Evolutionary conservation across 2,888 invertebrate species (phyloP).

Genomic region (Dryobota labecula): DNA sequence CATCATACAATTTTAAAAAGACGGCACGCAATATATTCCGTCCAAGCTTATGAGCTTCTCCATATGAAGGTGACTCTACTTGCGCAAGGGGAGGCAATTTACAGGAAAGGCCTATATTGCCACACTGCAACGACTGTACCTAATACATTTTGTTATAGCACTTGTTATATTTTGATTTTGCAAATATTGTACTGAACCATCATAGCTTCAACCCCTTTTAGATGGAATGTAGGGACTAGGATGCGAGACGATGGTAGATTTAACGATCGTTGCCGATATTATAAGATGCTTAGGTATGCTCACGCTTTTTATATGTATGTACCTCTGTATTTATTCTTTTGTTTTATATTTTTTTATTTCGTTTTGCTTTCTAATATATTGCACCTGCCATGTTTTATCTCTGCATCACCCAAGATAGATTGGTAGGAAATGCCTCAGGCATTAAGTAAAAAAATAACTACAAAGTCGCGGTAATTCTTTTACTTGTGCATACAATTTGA

Average conservation of each 20-base stretch:
- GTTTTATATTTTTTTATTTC: background rate
- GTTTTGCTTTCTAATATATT: background rate
- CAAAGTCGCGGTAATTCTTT: background rate
- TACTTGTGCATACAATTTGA: background rate
- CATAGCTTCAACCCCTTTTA: background rate
- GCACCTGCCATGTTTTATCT: background rate
- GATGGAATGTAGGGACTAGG: background rate
- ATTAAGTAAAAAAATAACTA: too few relatives aligned
- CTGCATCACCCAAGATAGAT: background rate
- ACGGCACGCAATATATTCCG: conserved; percentile 46
- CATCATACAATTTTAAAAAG: conserved; percentile 11
- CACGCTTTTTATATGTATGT: background rate
- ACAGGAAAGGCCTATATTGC: conserved; percentile 29
- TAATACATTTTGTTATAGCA: conserved; percentile 23
- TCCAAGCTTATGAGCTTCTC: conserved; percentile 28
- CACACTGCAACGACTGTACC: conserved; percentile 1
- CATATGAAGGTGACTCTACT: conserved; percentile 3
- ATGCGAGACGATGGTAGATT: background rate
- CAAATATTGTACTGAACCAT: conserved; percentile 5
- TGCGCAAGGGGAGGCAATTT: conserved; percentile 25
- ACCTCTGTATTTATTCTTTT: background rate
- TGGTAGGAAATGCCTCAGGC: background rate
- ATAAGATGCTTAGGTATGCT: background rate
- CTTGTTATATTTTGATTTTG: conserved; percentile 14
- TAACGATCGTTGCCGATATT: background rate